Evolutionary conservation across 2,113 vertebrate species (phyloP), one percentile per base, ranked within the genome.

Genomic region (Melanerpes formicivorus): DNA sequence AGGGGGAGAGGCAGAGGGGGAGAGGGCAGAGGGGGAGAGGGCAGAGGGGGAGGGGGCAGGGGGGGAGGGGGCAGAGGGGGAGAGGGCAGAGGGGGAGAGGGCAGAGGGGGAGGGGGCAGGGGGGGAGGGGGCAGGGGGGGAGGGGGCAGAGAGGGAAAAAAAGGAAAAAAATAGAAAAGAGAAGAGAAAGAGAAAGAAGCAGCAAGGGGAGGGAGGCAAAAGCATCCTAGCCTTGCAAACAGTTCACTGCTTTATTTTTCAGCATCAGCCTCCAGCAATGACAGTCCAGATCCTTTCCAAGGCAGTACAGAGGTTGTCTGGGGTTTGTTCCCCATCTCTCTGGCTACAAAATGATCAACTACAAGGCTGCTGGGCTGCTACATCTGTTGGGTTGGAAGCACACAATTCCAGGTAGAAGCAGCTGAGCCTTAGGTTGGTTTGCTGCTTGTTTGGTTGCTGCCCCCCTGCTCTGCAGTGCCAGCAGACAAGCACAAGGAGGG

Each of bases 211-310:
- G 48, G 21, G 11, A 73, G 27, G 44, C 5, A 37, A 27, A 59
- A 60, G 50, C 67, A 85, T 72, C 63, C 84, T 83, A 83, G 12
- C 55, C 60, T 89, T 92, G 74, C 59, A 90, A 93, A 90, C 80
- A 88, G 94, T 80, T 69, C 83, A 93, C 25, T 30, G 71, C 52
- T 96, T 95, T 95, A 93, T 96, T 96, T 89, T 95, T 95, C 80
- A 90, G 63, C 81, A 90, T 93, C 85, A 82, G 77, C 77, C 82
- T 90, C 85, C 93, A 79, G 87, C 88, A 94, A 69, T 56, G 62
- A 93, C 71, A 95, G 75, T 56, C 64, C 77, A 93, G 83, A 94
- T 94, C n/a, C 60, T 60, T 95, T 94, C 64, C n/a, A 74, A 81
- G 90, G 95, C 71, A 93, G 8, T 86, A 93, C 67, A 95, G 3